A percentile compares a stretch with the other conserved stretches of the same genome.
These are phyloP conservation scores for Euura saliciscinereae DNA, from an alignment of 1,140 invertebrate genomes.

Conservation along the genomic window DNA sequence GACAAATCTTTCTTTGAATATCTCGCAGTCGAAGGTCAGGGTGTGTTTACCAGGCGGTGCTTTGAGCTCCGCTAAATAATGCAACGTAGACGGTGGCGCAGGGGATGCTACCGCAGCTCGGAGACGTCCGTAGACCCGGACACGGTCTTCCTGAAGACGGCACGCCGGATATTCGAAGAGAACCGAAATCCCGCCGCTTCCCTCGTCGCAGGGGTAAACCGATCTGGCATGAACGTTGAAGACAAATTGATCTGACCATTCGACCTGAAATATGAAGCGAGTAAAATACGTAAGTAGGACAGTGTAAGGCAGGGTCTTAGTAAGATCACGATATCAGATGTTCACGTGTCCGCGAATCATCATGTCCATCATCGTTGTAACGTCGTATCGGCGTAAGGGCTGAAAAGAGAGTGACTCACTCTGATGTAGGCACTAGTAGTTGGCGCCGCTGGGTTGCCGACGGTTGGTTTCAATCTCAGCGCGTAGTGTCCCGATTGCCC, in stretches of 20 bases:
- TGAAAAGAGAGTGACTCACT: constrained; percentile 48
- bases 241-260: constrained; percentile 82
- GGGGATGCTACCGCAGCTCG: constrained; percentile 71
- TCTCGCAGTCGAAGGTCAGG: constrained; percentile 78
- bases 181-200: constrained; percentile 71
- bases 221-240: constrained; percentile 81
- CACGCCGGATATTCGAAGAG: constrained; percentile 83
- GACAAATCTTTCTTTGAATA: constrained; percentile 79
- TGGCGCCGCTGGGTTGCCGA: constrained; percentile 57
- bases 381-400: neutral
- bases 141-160: constrained; percentile 75
- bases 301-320: no score
- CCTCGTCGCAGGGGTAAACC: constrained; percentile 78
- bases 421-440: constrained; percentile 71
- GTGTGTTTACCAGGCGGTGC: constrained; percentile 72
- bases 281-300: neutral
- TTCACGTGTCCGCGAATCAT: neutral
- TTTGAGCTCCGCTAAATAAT: constrained; percentile 60
- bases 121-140: constrained; percentile 74
- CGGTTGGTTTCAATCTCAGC: constrained; percentile 67
- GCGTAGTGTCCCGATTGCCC: constrained; percentile 80
- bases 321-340: no score
- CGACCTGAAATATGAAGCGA: constrained; percentile 64
- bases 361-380: constrained; percentile 12
- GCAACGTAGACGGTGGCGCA: constrained; percentile 55